A percentile compares a stretch with the other conserved stretches of the same genome.
phyloP scores from a whole-genome alignment of 2,113 vertebrate genomes.

The Oreotrochilus melanogaster region DNA sequence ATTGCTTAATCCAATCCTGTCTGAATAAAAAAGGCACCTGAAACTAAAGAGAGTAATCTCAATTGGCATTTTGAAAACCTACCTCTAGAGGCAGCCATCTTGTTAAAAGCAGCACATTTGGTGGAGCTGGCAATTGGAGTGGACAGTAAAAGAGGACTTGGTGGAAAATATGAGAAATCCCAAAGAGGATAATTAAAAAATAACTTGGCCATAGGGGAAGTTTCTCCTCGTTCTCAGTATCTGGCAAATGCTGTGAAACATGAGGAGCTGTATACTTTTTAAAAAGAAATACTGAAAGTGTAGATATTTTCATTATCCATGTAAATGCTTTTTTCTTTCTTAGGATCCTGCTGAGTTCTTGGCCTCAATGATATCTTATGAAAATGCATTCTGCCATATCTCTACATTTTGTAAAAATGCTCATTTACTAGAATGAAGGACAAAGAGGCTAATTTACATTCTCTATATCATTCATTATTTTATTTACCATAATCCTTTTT shows the following conservation, averaged over 20 bases:
- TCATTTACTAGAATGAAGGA: background rate
- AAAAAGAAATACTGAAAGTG: constrained; percentile 15
- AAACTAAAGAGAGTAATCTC: background rate
- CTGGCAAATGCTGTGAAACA: background rate
- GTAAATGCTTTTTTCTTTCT: background rate
- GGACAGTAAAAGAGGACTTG: background rate
- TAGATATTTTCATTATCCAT: constrained; percentile 14
- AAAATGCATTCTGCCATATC: background rate
- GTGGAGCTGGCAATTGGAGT: background rate
- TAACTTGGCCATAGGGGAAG: constrained; percentile 20
- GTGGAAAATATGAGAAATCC: constrained; percentile 43
- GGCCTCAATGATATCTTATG: background rate
- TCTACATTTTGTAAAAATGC: background rate
- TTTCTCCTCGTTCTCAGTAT: constrained; percentile 30
- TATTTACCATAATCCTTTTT: background rate
- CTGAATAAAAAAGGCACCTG: background rate
- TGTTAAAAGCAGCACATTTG: constrained; percentile 12
- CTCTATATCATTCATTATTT: background rate
- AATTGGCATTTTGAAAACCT: background rate
- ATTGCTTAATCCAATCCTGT: background rate
- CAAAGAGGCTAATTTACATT: background rate
- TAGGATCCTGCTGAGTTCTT: background rate
- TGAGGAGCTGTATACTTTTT: background rate
- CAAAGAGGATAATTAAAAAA: constrained; percentile 61
- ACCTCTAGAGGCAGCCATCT: background rate